Percentiles rank a stretch among this genome's conserved stretches.
Evolutionary conservation across 2,797 vertebrate species (phyloP).

Genomic region (Crocidura indochinensis): DNA sequence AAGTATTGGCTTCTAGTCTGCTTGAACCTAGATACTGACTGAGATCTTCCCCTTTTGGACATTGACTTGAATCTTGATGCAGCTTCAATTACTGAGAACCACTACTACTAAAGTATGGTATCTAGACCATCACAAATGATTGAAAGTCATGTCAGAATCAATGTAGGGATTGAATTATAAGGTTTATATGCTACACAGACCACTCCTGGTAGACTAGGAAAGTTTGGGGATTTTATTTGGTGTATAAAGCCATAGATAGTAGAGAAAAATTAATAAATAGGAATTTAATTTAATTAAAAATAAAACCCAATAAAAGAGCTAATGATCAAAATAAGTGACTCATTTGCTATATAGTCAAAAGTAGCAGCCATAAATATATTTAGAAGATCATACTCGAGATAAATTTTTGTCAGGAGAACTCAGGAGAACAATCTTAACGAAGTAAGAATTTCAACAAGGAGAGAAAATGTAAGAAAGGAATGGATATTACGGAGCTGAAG

Average conservation of each 20-base stretch:
- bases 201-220: background rate
- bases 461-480: background rate
- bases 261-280: no score
- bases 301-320: no score
- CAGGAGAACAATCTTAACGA: background rate
- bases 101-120: background rate
- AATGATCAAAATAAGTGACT: background rate
- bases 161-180: background rate
- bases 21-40: background rate
- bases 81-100: background rate
- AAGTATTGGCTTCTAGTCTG: background rate
- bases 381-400: no score
- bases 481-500: background rate
- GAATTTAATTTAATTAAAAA: no score
- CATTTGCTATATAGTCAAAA: background rate
- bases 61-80: background rate
- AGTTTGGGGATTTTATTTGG: background rate
- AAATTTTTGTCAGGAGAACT: background rate
- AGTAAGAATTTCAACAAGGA: background rate
- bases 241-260: no score
- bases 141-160: background rate
- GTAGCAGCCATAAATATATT: background rate
- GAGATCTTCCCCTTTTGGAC: background rate
- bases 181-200: background rate
- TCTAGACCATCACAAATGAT: background rate